Evolutionary conservation across 2,888 invertebrate genomes (phyloP).

Genomic region (Xanthorhoe spadicearia): DNA sequence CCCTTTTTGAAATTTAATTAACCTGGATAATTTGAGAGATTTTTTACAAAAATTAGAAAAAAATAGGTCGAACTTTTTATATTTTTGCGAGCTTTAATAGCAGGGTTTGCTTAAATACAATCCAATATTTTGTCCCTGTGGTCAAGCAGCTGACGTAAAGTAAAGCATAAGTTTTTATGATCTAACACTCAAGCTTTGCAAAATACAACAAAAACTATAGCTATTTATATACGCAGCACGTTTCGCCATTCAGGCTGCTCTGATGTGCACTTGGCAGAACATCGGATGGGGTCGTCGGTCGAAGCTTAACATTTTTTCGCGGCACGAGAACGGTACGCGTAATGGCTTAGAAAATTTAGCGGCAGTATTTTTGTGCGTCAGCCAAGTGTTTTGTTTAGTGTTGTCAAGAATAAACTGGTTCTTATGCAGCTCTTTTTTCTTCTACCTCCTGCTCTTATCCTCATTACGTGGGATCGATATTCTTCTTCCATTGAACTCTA

Average conservation of each 20-base stretch:
- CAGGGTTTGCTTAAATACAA: too few species aligned
- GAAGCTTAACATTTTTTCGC: conserved; percentile 57
- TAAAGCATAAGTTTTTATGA: conserved; percentile 7
- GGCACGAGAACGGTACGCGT: conserved; percentile 47
- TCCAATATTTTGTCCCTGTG: not conserved
- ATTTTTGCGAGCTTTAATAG: not conserved
- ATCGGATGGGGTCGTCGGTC: conserved; percentile 48
- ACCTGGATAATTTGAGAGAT: conserved; percentile 17
- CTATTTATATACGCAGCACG: conserved; percentile 66
- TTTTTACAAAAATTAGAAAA: conserved; percentile 1
- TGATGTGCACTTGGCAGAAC: conserved; percentile 55
- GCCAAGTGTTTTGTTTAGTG: conserved; percentile 41
- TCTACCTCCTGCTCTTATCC: too few species aligned
- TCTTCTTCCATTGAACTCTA: too few species aligned
- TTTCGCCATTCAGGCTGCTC: conserved; percentile 57
- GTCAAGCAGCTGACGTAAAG: not conserved
- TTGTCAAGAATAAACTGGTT: conserved; percentile 40
- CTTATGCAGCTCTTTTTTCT: too few species aligned
- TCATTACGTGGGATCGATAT: too few species aligned
- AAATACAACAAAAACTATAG: conserved; percentile 44
- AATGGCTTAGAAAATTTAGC: conserved; percentile 66
- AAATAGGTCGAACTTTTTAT: conserved; percentile 7
- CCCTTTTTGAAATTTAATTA: conserved; percentile 37
- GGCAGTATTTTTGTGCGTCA: conserved; percentile 53
- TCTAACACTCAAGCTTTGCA: conserved; percentile 25